Base-by-base conservation (phyloP, 2,888 invertebrate species). In the Deilephila elpenor region DNA sequence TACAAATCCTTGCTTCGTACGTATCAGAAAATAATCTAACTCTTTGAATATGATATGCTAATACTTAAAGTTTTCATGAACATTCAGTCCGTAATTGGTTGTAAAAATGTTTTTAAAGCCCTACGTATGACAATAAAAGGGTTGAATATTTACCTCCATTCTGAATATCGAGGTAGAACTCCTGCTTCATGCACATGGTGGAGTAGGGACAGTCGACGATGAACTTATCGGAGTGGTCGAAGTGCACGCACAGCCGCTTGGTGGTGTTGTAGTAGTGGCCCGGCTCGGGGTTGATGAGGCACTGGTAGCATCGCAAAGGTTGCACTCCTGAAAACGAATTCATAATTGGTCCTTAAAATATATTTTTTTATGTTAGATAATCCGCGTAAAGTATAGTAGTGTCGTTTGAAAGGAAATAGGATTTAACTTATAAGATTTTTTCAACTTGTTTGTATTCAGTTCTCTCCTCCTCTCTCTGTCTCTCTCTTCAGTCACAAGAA, bases 171-270 rank as follows among this genome's bases (percentile, higher is more conserved):
- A 96, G 95, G 78, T 95, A 95, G 77, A 96, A 96, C 71, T 96
- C 96, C 84, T 96, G 96, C 88, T 98, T 98, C 95, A 97, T 96
- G 86, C 98, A 98, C 95, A 97, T 96, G 1, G 98, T 98, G 0
- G 98, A 98, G 85, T 95, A 96, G 0, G 97, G 97, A 86, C 98
- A 98, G 77, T 97, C 96, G 6, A 96, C 96, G 76, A 97, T 95
- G 89, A 96, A 98, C 79, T 95, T 95, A 7, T 95, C 92, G 2
- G 97, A 96, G 80, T 96, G 95, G 86, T 98, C 97, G 87, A 98
- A 98, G 84, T 97, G 96, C 8, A 96, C 95, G 87, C 98, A 98
- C 60, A 97, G 92, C 72, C 96, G 95, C 78, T 96, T 95, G n/a
- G 95, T 96, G 77, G 95, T 95, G 84, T 96, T 96, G 81, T 95